These are phyloP conservation scores for Lasius platythorax DNA, from an alignment of 2,888 invertebrate species.

Conservation along the genomic window DNA sequence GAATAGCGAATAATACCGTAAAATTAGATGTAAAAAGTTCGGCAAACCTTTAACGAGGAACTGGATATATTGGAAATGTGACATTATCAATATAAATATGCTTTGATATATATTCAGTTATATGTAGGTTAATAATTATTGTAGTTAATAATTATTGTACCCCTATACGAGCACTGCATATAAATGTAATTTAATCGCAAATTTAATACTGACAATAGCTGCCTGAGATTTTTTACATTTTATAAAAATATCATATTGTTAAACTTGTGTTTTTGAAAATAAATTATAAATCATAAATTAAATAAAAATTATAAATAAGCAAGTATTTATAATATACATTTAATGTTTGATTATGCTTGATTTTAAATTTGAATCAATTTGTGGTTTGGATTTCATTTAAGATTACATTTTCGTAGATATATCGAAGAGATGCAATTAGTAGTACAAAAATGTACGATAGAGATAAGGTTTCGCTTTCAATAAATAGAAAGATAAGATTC, in stretches of 20 bases:
- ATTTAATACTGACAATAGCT: not conserved
- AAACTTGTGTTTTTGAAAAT: not conserved
- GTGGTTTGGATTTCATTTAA: not conserved
- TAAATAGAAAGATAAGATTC: not conserved
- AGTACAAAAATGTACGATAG: not conserved
- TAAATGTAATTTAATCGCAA: not conserved
- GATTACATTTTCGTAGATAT: not conserved
- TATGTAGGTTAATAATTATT: no score
- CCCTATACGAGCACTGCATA: not conserved
- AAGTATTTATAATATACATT: not conserved
- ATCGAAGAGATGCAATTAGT: not conserved
- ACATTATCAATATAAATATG: not conserved
- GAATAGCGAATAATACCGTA: not conserved
- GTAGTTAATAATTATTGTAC: not conserved
- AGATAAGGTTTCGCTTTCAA: not conserved
- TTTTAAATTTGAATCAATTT: not conserved
- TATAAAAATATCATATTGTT: not conserved
- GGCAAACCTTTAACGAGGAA: slow-evolving; percentile 21
- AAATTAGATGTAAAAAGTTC: not conserved
- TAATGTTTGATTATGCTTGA: not conserved
- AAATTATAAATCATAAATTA: not conserved
- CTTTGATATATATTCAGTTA: not conserved
- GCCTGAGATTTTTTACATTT: not conserved
- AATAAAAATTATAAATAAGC: not conserved
- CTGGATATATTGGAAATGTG: not conserved